These are phyloP conservation scores for Cebidichthys violaceus DNA, from an alignment of 2,113 vertebrate genomes.

Conservation along the genomic window DNA sequence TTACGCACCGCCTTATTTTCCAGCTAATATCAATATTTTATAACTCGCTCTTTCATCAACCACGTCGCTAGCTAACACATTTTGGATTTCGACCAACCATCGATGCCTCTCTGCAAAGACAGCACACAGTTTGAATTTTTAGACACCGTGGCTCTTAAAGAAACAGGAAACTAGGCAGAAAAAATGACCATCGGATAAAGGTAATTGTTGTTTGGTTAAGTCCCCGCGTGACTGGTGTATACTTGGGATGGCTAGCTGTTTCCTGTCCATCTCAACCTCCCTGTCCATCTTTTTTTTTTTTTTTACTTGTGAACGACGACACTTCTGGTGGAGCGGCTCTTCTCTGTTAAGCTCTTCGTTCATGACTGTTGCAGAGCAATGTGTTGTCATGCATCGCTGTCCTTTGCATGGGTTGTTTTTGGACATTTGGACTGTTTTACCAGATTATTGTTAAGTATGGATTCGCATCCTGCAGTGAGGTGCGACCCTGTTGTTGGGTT, in stretches of 20 bases:
- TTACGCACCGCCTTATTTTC: not conserved
- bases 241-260: conserved; percentile 59
- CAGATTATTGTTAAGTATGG: not conserved
- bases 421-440: conserved; percentile 20
- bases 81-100: not conserved
- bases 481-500: conserved; percentile 1
- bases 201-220: conserved; percentile 61
- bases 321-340: not conserved
- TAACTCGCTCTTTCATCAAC: not conserved
- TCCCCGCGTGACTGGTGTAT: conserved; percentile 36
- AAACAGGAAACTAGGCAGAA: conserved; percentile 59
- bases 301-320: conserved; percentile 1
- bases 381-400: not conserved
- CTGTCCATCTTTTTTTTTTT: conserved; percentile 8
- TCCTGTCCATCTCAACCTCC: conserved; percentile 34
- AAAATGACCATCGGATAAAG: conserved; percentile 60
- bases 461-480: conserved; percentile 7
- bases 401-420: not conserved
- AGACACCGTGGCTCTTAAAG: conserved; percentile 16
- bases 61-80: not conserved
- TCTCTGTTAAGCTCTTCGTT: not conserved
- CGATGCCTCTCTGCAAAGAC: not conserved
- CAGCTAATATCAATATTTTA: not conserved
- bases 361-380: not conserved
- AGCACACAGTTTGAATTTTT: not conserved